phyloP scores from a whole-genome alignment of 2,888 invertebrate genomes.

The Drosophila emarginata region DNA sequence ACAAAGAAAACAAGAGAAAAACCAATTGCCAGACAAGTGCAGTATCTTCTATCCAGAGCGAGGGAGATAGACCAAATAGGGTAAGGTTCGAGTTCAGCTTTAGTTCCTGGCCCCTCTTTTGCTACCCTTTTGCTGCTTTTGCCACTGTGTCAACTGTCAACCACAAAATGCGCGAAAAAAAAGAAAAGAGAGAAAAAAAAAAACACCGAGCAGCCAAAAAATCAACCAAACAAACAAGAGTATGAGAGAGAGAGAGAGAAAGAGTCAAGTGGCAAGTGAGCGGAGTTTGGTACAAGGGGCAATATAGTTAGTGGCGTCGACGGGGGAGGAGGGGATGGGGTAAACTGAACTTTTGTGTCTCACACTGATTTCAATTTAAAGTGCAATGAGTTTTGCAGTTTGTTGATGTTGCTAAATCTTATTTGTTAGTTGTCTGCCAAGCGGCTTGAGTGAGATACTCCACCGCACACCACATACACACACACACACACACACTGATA shows the following conservation, averaged over 20 bases:
- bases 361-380: constrained; percentile 73
- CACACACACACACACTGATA: constrained; percentile 16
- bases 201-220: constrained; percentile 39
- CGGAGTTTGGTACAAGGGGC: no score
- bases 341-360: constrained; percentile 47
- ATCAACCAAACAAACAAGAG: constrained; percentile 13
- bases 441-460: no score
- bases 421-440: constrained; percentile 66
- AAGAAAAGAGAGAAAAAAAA: not conserved
- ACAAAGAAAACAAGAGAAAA: constrained; percentile 36
- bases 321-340: not conserved
- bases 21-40: constrained; percentile 49
- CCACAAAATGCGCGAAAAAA: constrained; percentile 66
- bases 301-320: not conserved
- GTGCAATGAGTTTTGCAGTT: constrained; percentile 60
- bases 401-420: constrained; percentile 58
- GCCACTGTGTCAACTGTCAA: constrained; percentile 71
- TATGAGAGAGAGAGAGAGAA: not conserved
- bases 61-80: not conserved
- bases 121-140: constrained; percentile 25
- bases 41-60: not conserved
- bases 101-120: constrained; percentile 14
- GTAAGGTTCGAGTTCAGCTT: not conserved
- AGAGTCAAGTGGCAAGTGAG: not conserved
- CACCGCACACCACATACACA: constrained; percentile 38